A percentile compares a stretch with the other conserved stretches of the same genome.
Evolutionary conservation across 1,140 invertebrate genomes (phyloP).

Genomic region (Plodia interpunctella): DNA sequence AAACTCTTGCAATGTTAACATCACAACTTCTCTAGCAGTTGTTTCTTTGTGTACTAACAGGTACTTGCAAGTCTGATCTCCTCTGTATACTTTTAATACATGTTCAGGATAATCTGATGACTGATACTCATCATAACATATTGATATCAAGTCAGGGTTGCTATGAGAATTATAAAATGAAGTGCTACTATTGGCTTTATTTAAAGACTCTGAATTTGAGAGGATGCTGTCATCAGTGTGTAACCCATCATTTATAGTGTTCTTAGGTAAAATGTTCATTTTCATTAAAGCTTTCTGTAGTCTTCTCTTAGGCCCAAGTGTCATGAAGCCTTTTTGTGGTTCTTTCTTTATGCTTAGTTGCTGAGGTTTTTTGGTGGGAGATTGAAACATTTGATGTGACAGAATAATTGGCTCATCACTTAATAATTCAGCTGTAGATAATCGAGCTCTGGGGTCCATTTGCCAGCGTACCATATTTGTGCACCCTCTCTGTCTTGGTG

Average conservation of each 20-base stretch:
- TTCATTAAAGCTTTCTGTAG: conserved; percentile 93
- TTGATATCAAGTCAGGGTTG: conserved; percentile 92
- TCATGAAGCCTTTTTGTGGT: conserved; percentile 90
- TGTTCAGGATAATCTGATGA: conserved; percentile 95
- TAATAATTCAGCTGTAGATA: conserved; percentile 79
- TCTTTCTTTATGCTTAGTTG: conserved; percentile 83
- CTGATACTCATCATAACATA: conserved; percentile 86
- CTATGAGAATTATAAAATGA: conserved; percentile 90
- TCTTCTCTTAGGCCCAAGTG: conserved; percentile 88
- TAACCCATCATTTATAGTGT: conserved; percentile 83
- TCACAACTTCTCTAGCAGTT: conserved; percentile 98
- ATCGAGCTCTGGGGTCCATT: conserved; percentile 81
- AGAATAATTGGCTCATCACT: conserved; percentile 88
- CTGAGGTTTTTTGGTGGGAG: conserved; percentile 88
- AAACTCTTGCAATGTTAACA: conserved; percentile 97
- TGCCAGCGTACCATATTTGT: conserved; percentile 77
- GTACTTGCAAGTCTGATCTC: conserved; percentile 98
- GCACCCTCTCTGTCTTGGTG: conserved; percentile 82
- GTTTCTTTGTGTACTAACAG: conserved; percentile 98
- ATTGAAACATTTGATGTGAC: conserved; percentile 87
- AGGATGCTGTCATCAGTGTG: conserved; percentile 79
- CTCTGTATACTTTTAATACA: conserved; percentile 97
- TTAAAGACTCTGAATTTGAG: conserved; percentile 69
- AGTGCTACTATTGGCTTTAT: conserved; percentile 63
- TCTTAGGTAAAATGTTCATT: conserved; percentile 94